Conservation (phyloP, 2,888 invertebrate species). For the Trypoxylon attenuatum region DNA sequence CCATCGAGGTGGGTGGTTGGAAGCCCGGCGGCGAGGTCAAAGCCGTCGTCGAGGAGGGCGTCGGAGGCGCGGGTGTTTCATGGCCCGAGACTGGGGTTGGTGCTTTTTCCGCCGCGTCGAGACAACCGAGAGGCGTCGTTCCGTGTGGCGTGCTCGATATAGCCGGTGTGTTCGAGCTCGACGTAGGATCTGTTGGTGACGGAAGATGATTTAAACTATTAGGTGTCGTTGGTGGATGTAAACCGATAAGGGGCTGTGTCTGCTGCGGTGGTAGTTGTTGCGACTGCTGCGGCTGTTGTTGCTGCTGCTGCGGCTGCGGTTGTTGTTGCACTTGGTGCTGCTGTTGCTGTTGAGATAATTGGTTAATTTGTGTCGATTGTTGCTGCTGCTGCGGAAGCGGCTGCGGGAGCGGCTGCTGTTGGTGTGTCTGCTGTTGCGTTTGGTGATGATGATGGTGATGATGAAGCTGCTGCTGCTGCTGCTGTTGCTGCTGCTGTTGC, state of each 20-base stretch:
- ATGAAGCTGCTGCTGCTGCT: conserved; percentile 57
- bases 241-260: conserved; percentile 54
- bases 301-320: conserved; percentile 62
- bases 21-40: conserved; percentile 69
- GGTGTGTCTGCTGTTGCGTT: conserved; percentile 58
- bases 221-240: conserved; percentile 73
- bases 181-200: conserved; percentile 76
- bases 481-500: conserved; percentile 59
- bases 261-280: conserved; percentile 72
- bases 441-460: too few relatives aligned
- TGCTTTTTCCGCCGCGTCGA: conserved; percentile 70
- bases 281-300: conserved; percentile 68
- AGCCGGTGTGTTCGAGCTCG: conserved; percentile 65
- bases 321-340: conserved; percentile 55
- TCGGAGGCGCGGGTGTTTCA: conserved; percentile 77
- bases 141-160: conserved; percentile 69
- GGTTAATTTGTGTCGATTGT: too few relatives aligned
- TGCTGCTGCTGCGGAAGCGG: too few relatives aligned
- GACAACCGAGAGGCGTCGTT: conserved; percentile 54
- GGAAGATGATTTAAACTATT: conserved; percentile 75
- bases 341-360: conserved; percentile 54
- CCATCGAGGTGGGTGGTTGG: conserved; percentile 65
- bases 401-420: conserved; percentile 57
- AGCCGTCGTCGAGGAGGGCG: conserved; percentile 69
- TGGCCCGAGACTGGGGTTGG: conserved; percentile 75